phyloP scores from a whole-genome alignment of 2,888 invertebrate species.

The Pycnomerus fuliginosus region DNA sequence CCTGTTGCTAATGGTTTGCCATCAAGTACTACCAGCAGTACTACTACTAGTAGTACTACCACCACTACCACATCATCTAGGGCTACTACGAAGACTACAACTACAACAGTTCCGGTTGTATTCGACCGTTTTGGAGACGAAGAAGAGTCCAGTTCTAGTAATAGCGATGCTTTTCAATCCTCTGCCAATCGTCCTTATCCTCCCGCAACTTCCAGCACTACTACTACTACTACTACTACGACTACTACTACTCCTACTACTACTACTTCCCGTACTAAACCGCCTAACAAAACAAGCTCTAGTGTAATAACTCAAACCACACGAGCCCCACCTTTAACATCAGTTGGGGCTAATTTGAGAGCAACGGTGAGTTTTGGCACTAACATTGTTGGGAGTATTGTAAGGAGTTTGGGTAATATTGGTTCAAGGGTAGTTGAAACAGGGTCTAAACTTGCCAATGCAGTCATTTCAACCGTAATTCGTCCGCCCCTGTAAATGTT shows the following conservation, averaged over 20 bases:
- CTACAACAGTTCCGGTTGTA: constrained; percentile 5
- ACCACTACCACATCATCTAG: too few species aligned
- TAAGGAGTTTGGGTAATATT: constrained; percentile 36
- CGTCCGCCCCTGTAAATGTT: constrained; percentile 12
- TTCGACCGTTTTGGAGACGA: constrained; percentile 23
- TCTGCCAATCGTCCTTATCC: constrained; percentile 12
- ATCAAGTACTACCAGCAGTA: too few species aligned
- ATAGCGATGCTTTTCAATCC: too few species aligned
- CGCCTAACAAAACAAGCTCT: constrained; percentile 14
- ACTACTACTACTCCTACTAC: constrained; percentile 18
- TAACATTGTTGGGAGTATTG: constrained; percentile 34
- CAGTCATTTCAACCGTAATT: constrained; percentile 34
- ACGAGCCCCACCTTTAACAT: constrained; percentile 29
- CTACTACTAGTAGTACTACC: too few species aligned
- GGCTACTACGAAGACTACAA: too few species aligned
- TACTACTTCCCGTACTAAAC: constrained; percentile 11
- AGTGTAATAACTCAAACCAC: constrained; percentile 10
- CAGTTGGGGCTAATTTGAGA: constrained; percentile 35
- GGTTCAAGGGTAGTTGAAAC: constrained; percentile 44
- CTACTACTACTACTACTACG: constrained; percentile 21
- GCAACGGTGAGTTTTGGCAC: constrained; percentile 44
- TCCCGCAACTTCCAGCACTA: constrained; percentile 16
- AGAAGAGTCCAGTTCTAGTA: constrained; percentile 3
- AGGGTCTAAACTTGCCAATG: constrained; percentile 47
- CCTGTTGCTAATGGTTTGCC: too few species aligned